These are phyloP conservation scores for Zaprionus tsacasi DNA, from an alignment of 1,140 invertebrate genomes.

Conservation along the genomic window DNA sequence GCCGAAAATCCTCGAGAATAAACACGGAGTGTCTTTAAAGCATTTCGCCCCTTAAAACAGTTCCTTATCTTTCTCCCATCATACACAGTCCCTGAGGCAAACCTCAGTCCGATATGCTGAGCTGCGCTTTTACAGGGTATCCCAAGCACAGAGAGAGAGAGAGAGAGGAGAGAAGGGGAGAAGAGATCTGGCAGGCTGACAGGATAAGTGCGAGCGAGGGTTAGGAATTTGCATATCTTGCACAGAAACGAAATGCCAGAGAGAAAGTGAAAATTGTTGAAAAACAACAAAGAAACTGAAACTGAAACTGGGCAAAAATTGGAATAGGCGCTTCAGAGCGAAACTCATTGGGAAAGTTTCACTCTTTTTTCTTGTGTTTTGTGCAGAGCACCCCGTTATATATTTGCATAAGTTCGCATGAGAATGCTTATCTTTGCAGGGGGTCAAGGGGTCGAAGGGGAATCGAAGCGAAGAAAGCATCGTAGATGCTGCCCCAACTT, in stretches of 20 bases:
- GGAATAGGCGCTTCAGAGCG: constrained; percentile 13
- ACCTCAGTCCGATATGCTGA: no score
- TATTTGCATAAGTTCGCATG: constrained; percentile 30
- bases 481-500: constrained; percentile 1
- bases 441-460: constrained; percentile 14
- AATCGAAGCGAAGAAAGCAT: constrained; percentile 1
- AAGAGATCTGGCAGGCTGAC: not conserved
- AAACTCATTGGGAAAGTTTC: constrained; percentile 35
- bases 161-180: not conserved
- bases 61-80: no score
- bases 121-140: no score
- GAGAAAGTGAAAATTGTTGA: constrained; percentile 55
- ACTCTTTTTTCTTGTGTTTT: not conserved
- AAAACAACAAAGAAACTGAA: constrained; percentile 42
- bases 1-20: not conserved
- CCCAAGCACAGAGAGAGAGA: no score
- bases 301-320: constrained; percentile 32
- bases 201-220: constrained; percentile 12
- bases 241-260: constrained; percentile 35
- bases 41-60: no score
- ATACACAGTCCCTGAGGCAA: no score
- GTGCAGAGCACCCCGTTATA: not conserved
- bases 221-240: constrained; percentile 53
- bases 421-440: constrained; percentile 20
- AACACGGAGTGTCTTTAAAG: no score